Conservation (phyloP, 2,113 vertebrate species). For the Petromus typicus region DNA sequence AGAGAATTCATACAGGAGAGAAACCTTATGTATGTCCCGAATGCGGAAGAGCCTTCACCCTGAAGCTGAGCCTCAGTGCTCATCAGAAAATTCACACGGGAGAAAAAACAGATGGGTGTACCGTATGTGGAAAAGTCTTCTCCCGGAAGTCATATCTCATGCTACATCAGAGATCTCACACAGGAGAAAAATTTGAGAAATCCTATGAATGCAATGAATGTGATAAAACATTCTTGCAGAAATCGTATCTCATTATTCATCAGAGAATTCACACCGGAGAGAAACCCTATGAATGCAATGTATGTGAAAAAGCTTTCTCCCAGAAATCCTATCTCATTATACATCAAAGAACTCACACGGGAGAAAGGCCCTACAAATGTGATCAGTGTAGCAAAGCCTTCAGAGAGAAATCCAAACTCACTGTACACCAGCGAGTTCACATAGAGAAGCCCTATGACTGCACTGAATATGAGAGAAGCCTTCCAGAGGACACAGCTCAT, state of each 20-base stretch:
- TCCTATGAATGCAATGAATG: constrained; percentile 70
- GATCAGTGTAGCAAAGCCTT: constrained; percentile 54
- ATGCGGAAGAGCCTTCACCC: constrained; percentile 67
- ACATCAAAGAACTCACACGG: constrained; percentile 66
- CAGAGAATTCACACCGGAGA: constrained; percentile 66
- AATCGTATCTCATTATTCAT: constrained; percentile 63
- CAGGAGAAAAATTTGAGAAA: constrained; percentile 75
- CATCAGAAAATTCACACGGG: constrained; percentile 63
- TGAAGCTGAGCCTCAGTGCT: constrained; percentile 57
- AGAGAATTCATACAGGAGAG: constrained; percentile 62
- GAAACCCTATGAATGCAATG: constrained; percentile 62
- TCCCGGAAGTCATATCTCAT: constrained; percentile 65
- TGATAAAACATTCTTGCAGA: constrained; percentile 68
- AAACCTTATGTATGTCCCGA: constrained; percentile 61
- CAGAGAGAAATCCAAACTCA: constrained; percentile 63
- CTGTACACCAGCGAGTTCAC: constrained; percentile 57
- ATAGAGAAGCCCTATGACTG: constrained; percentile 34
- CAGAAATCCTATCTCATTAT: constrained; percentile 73
- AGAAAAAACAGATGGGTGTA: constrained; percentile 66
- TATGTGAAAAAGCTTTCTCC: constrained; percentile 62
- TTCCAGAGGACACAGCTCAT: not conserved
- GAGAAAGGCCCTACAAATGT: constrained; percentile 70
- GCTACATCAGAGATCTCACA: constrained; percentile 70
- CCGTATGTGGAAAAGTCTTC: constrained; percentile 72
- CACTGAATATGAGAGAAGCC: constrained; percentile 43